phyloP scores from a whole-genome alignment of 2,113 vertebrate genomes.

The Ceratotherium simum region DNA sequence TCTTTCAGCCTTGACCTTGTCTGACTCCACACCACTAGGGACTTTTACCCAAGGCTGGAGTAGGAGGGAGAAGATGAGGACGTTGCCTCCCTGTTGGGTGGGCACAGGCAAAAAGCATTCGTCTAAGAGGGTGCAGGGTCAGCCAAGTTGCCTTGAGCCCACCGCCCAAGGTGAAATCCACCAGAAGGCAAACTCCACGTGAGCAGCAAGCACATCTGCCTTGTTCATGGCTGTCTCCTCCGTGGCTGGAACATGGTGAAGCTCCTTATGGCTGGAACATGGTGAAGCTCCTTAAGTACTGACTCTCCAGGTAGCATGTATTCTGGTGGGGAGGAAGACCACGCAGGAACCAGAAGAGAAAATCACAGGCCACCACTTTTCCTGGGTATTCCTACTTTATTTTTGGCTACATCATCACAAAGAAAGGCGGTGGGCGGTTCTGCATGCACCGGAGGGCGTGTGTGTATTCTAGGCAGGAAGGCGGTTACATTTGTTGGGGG shows the following conservation, averaged over 20 bases:
- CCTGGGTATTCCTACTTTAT: conserved; percentile 87
- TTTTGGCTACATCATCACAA: conserved; percentile 82
- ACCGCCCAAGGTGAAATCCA: background rate
- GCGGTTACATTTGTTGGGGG: conserved; percentile 55
- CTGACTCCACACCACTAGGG: background rate
- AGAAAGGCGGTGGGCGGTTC: conserved; percentile 78
- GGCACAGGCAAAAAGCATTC: background rate
- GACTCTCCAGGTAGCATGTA: background rate
- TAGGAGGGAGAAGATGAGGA: background rate
- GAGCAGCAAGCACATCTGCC: background rate
- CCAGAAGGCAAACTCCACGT: background rate
- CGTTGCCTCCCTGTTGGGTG: no score
- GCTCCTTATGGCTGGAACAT: background rate
- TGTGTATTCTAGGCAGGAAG: conserved; percentile 71
- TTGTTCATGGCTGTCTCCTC: accelerated
- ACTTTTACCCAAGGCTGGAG: background rate
- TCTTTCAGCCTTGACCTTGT: background rate
- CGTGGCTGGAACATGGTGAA: background rate
- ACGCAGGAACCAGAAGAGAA: background rate
- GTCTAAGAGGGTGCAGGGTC: background rate
- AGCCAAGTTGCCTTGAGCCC: background rate
- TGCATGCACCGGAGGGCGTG: conserved; percentile 88
- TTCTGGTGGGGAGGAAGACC: background rate
- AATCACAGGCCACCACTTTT: background rate
- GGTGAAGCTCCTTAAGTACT: background rate